These are phyloP conservation scores for Scarus forsteni DNA, from an alignment of 2,797 vertebrate species.

Conservation along the genomic window DNA sequence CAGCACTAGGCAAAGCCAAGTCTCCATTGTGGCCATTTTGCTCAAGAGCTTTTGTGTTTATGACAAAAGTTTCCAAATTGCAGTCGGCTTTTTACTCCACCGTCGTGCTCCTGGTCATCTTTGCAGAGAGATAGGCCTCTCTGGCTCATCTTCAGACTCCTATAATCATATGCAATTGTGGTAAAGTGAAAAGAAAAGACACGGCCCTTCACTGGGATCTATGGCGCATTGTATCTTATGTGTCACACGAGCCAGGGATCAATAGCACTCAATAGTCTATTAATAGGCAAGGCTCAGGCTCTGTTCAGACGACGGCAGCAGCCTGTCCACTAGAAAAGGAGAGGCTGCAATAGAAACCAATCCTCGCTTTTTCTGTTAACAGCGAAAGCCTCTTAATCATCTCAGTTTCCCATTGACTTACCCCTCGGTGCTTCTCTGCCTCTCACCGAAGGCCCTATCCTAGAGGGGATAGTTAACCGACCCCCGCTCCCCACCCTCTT, in stretches of 20 bases:
- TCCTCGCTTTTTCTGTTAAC: conserved; percentile 85
- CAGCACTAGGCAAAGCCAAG: conserved; percentile 54
- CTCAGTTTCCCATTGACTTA: conserved; percentile 87
- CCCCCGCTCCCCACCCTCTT: conserved; percentile 51
- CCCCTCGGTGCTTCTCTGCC: conserved; percentile 68
- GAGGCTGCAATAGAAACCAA: conserved; percentile 85
- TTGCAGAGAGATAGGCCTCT: conserved; percentile 56
- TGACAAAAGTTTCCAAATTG: conserved; percentile 83
- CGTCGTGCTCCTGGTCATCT: conserved; percentile 65
- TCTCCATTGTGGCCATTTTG: conserved; percentile 64
- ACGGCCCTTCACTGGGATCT: conserved; percentile 82
- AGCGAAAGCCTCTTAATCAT: conserved; percentile 89
- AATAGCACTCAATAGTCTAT: conserved; percentile 90
- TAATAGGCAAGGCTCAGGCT: conserved; percentile 84
- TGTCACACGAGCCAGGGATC: conserved; percentile 86
- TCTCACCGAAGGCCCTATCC: conserved; percentile 74
- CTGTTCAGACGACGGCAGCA: conserved; percentile 79
- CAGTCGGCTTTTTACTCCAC: conserved; percentile 72
- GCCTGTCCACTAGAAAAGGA: conserved; percentile 83
- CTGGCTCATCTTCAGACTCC: conserved; percentile 73
- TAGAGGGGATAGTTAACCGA: conserved; percentile 71
- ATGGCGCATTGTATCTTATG: conserved; percentile 88
- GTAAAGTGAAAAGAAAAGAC: conserved; percentile 83
- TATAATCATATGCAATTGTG: conserved; percentile 88
- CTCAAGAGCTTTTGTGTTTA: conserved; percentile 75